A percentile compares a stretch with the other conserved stretches of the same genome.
Conservation (phyloP, 2,888 invertebrate species). For the Cryptocheilus praepositus region DNA sequence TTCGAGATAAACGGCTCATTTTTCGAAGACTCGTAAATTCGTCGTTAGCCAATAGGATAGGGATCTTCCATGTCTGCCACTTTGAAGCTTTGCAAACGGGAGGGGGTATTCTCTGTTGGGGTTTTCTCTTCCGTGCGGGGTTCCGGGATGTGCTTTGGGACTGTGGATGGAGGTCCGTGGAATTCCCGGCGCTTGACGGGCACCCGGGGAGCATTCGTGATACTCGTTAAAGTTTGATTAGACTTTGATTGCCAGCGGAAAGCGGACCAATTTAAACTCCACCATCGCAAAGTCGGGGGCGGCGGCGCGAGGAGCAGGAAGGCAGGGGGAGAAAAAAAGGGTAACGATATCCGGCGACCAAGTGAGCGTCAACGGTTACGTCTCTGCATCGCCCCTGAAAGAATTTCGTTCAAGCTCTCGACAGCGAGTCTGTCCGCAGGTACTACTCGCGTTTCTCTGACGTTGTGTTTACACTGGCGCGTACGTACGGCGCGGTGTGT, state of each 20-base stretch:
- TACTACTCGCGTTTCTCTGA: conserved; percentile 14
- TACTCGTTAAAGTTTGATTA: conserved; percentile 65
- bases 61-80: too few species aligned
- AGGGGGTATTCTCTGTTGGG: too few species aligned
- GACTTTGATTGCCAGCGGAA: conserved; percentile 62
- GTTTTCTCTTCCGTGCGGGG: too few species aligned
- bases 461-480: conserved; percentile 49
- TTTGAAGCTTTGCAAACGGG: too few species aligned
- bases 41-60: conserved; percentile 29
- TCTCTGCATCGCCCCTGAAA: conserved; percentile 20
- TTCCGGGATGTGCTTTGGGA: neutral
- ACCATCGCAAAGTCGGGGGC: conserved; percentile 22
- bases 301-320: conserved; percentile 15
- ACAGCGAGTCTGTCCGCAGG: conserved; percentile 11
- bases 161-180: conserved; percentile 23
- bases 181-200: conserved; percentile 36
- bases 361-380: conserved; percentile 5
- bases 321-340: conserved; percentile 7
- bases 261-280: conserved; percentile 56
- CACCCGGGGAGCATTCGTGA: conserved; percentile 45
- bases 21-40: conserved; percentile 35
- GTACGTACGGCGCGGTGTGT: conserved; percentile 33
- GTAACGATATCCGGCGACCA: conserved; percentile 36
- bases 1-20: too few species aligned
- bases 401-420: conserved; percentile 20